These are phyloP conservation scores for Corythoichthys haematopterus DNA, from an alignment of 2,113 vertebrate species.

Conservation along the genomic window DNA sequence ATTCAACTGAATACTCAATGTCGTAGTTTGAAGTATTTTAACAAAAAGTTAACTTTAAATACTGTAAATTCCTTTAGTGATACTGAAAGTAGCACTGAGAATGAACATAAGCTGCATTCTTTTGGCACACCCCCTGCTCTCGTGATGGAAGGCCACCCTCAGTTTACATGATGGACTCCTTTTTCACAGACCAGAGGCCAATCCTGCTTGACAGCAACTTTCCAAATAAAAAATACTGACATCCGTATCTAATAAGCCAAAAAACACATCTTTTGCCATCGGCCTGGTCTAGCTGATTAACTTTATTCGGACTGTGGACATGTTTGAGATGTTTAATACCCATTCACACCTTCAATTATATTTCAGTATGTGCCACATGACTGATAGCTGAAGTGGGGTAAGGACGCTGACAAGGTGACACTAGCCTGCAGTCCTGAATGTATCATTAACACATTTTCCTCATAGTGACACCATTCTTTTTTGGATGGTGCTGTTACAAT, in stretches of 20 bases:
- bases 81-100: neutral
- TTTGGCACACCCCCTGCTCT: neutral
- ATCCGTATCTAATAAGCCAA: constrained; percentile 32
- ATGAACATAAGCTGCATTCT: neutral
- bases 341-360: constrained; percentile 11
- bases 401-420: constrained; percentile 32
- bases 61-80: neutral
- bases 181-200: constrained; percentile 18
- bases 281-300: constrained; percentile 11
- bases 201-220: constrained; percentile 24
- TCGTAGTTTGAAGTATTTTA: too few relatives aligned
- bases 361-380: neutral
- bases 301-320: neutral
- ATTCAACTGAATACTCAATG: too few relatives aligned
- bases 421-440: neutral
- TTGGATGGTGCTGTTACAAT: constrained; percentile 24
- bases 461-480: constrained; percentile 16
- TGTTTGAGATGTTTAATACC: constrained; percentile 2
- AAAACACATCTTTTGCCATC: constrained; percentile 27
- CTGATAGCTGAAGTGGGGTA: constrained; percentile 13
- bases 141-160: constrained; percentile 30
- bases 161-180: constrained; percentile 34
- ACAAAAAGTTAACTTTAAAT: neutral
- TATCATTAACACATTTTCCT: neutral
- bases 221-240: constrained; percentile 2